Evolutionary conservation across 2,888 invertebrate genomes (phyloP).

Genomic region (Pachydiplax longipennis): DNA sequence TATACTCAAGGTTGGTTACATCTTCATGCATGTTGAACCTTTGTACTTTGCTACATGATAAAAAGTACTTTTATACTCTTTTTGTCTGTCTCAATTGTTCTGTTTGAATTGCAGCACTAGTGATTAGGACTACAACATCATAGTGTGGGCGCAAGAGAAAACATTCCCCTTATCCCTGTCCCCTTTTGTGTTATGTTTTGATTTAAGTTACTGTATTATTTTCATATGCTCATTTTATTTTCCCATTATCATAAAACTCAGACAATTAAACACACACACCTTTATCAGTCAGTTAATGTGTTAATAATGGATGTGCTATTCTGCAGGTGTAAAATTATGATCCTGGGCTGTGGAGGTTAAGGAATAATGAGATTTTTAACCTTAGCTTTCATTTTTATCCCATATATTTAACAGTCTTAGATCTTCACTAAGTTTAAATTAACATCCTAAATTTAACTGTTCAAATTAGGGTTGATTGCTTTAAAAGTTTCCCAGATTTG

Average conservation of each 20-base stretch:
- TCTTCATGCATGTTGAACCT: slow-evolving; percentile 9
- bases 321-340: slow-evolving; percentile 32
- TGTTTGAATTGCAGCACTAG: slow-evolving; percentile 35
- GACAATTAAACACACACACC: not conserved
- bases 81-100: not conserved
- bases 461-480: not conserved
- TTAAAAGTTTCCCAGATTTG: not conserved
- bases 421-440: too few species aligned
- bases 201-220: slow-evolving; percentile 9
- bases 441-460: not conserved
- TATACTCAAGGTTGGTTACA: not conserved
- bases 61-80: not conserved
- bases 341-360: slow-evolving; percentile 29
- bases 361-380: not conserved
- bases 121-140: slow-evolving; percentile 7
- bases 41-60: not conserved
- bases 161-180: not conserved
- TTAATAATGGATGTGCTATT: slow-evolving; percentile 25
- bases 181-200: not conserved
- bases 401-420: too few species aligned
- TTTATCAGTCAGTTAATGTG: not conserved
- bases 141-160: slow-evolving; percentile 32
- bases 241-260: not conserved
- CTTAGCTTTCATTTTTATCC: not conserved
- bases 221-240: not conserved